Evolutionary conservation across 2,113 vertebrate species (phyloP).

Genomic region (Gadus chalcogrammus): DNA sequence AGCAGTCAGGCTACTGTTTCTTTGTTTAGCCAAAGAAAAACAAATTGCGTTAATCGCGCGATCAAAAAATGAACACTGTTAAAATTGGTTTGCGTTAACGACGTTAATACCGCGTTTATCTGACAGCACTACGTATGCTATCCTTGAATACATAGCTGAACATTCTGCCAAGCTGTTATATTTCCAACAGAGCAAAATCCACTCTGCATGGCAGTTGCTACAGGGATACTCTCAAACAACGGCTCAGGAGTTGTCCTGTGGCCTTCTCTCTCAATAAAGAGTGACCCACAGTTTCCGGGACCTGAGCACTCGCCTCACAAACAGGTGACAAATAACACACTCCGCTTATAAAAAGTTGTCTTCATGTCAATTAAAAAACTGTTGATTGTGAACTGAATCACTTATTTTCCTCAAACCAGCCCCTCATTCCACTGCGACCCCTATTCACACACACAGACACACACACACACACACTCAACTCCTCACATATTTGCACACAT

Average conservation of each 20-base stretch:
- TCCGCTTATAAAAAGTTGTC: too few relatives aligned
- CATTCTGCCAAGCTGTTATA: constrained; percentile 39
- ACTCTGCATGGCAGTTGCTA: background rate
- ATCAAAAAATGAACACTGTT: too few relatives aligned
- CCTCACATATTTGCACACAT: constrained; percentile 17
- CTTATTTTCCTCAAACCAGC: too few relatives aligned
- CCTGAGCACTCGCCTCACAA: constrained; percentile 19
- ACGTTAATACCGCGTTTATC: too few relatives aligned
- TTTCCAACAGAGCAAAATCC: constrained; percentile 18
- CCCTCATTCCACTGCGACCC: background rate
- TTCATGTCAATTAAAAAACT: too few relatives aligned
- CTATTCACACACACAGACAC: background rate
- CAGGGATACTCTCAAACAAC: background rate
- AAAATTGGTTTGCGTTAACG: too few relatives aligned
- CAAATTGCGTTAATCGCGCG: too few relatives aligned
- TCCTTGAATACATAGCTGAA: constrained; percentile 24
- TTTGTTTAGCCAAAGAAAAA: too few relatives aligned
- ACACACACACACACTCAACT: background rate
- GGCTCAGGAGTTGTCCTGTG: background rate
- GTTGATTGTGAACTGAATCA: too few relatives aligned
- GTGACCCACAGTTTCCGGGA: constrained; percentile 6
- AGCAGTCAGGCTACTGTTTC: too few relatives aligned
- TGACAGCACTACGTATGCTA: too few relatives aligned
- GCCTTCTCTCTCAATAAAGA: constrained; percentile 19
- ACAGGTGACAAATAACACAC: background rate